Percentiles rank a stretch among this genome's conserved stretches.
Conservation (phyloP, 2,888 invertebrate species). For the Cheilosia pagana region DNA sequence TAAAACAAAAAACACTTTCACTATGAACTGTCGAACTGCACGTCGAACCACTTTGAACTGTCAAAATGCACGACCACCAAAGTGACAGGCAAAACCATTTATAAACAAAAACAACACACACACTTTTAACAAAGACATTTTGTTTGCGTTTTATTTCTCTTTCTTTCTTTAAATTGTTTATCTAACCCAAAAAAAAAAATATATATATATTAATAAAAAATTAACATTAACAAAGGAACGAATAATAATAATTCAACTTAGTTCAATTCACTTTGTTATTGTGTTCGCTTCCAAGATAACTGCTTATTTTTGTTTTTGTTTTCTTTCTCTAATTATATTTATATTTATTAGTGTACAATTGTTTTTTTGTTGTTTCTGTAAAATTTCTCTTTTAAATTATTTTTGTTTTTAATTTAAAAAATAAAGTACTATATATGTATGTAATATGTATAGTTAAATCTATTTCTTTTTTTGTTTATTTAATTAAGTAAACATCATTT, state of each 20-base stretch:
- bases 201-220: background rate
- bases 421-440: constrained; percentile 61
- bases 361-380: constrained; percentile 40
- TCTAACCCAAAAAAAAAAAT: constrained; percentile 22
- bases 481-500: constrained; percentile 63
- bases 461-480: constrained; percentile 56
- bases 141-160: constrained; percentile 20
- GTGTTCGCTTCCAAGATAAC: constrained; percentile 50
- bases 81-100: no score
- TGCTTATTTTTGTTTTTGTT: constrained; percentile 24
- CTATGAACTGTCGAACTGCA: no score
- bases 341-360: constrained; percentile 39
- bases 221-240: constrained; percentile 26
- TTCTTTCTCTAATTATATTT: constrained; percentile 25
- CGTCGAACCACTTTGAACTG: no score
- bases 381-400: constrained; percentile 49
- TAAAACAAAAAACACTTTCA: no score
- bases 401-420: constrained; percentile 65
- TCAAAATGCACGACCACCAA: no score
- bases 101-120: background rate
- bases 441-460: constrained; percentile 66
- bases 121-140: constrained; percentile 4
- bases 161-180: constrained; percentile 4
- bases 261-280: constrained; percentile 54
- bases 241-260: constrained; percentile 53